Evolutionary conservation across 2,113 vertebrate species (phyloP), one percentile per base, ranked within the genome.

Genomic region (Oplegnathus fasciatus): DNA sequence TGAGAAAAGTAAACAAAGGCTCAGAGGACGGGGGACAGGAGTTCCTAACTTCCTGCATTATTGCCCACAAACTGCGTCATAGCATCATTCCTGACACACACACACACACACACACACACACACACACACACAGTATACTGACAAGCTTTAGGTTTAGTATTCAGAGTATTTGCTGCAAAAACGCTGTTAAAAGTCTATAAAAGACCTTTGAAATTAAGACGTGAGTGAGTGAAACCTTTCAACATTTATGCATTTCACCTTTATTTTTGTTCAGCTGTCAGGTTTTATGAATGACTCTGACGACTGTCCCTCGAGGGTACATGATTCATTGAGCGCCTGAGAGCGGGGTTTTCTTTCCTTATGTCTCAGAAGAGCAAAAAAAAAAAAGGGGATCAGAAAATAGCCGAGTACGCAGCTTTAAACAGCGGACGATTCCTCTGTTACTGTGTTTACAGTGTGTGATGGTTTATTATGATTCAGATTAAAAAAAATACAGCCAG

Each of bases 31-130:
- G 80, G 44, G 64, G 70, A 55, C 75, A 80, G 86, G 90, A 88
- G 90, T 85, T 92, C 91, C 93, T 71, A 64, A 93, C 89, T 95
- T 95, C 92, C 93, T 94, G 88, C 75, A 40, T 66, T 78, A 79
- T 85, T 91, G 44, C 78, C 92, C 90, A n/a, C 93, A 93, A 85
- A 90, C 67, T 93, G 89, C 89, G 89, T 95, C 94, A 96, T 22
- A 37, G 44, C 52, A 80, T 83, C 72, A 50, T 85, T 93, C 89
- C 85, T 78, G 72, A 69, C 62, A 8, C 58, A 60, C 22, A 42
- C 26, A 50, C 68, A 57, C 75, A 67, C 80, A 60, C 54, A 58
- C 67, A 68, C 18, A 54, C 17, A 64, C 69, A 57, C 52, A 15
- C 54, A 58, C 67, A 68, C 18, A 54, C 17, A 64, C 69, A 57